phyloP scores from a whole-genome alignment of 1,140 invertebrate species.

The Belonocnema kinseyi region DNA sequence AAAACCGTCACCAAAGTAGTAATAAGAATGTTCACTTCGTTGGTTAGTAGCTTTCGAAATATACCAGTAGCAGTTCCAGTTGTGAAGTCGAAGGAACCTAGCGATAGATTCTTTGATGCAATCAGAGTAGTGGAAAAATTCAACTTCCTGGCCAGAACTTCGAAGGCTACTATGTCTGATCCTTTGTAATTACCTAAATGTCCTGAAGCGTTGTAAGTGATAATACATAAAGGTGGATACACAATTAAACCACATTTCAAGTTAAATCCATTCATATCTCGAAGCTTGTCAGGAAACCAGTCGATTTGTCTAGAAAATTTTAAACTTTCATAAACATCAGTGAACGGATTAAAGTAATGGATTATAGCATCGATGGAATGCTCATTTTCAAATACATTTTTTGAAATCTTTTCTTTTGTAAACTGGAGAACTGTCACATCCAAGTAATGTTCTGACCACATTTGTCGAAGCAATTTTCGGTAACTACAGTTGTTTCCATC shows the following conservation, averaged over 20 bases:
- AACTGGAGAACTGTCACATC: neutral
- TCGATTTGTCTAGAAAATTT: neutral
- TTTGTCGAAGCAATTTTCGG: neutral
- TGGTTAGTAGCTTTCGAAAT: neutral
- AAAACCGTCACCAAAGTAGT: neutral
- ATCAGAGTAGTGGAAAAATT: neutral
- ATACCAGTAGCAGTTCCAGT: neutral
- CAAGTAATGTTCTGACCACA: neutral
- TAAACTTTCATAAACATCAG: neutral
- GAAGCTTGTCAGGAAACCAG: neutral
- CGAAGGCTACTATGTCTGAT: neutral
- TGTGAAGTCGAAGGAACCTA: neutral
- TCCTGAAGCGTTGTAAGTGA: neutral
- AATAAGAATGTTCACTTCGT: neutral
- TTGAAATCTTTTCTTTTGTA: neutral
- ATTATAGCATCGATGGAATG: neutral
- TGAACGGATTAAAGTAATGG: neutral
- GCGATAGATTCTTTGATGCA: neutral
- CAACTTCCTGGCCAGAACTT: neutral
- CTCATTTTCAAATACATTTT: neutral
- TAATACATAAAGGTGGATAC: neutral
- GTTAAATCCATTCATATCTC: neutral
- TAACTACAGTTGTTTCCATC: neutral
- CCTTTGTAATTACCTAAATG: neutral
- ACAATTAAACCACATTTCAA: neutral